Evolutionary conservation across 2,797 vertebrate genomes (phyloP).

Genomic region (Triplophysa yarkandensis): DNA sequence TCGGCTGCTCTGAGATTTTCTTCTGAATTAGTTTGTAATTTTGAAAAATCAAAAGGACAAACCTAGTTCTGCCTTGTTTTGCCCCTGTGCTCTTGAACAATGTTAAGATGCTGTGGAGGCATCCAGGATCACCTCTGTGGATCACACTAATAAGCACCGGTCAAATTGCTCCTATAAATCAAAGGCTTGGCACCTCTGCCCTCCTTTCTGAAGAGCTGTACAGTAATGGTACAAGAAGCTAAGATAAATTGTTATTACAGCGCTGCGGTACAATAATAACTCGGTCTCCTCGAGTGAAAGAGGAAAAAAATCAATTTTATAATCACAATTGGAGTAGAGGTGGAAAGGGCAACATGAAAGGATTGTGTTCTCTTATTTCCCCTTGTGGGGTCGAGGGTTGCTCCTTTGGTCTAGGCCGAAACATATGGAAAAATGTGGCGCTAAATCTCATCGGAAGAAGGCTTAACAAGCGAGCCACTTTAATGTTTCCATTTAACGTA

Average conservation of each 20-base stretch:
- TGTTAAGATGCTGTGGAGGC: constrained; percentile 56
- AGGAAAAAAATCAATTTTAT: constrained; percentile 75
- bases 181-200: constrained; percentile 72
- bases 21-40: neutral
- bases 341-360: constrained; percentile 74
- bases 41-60: neutral
- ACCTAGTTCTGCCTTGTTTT: constrained; percentile 9
- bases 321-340: constrained; percentile 74
- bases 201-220: constrained; percentile 67
- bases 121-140: constrained; percentile 68
- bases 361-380: constrained; percentile 70
- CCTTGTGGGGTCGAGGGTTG: constrained; percentile 62
- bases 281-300: constrained; percentile 51
- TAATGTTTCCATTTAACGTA: constrained; percentile 65
- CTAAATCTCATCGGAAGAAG: constrained; percentile 3
- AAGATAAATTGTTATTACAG: constrained; percentile 82
- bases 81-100: constrained; percentile 23
- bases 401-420: constrained; percentile 57
- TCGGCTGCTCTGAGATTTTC: neutral
- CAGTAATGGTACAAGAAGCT: constrained; percentile 76
- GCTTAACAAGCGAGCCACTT: constrained; percentile 44
- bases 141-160: constrained; percentile 76
- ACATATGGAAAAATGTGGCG: constrained; percentile 18
- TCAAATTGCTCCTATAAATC: constrained; percentile 80
- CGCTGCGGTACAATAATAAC: constrained; percentile 60